Evolutionary conservation across 1,140 invertebrate species (phyloP).

Genomic region (Sitobion miscanthi): DNA sequence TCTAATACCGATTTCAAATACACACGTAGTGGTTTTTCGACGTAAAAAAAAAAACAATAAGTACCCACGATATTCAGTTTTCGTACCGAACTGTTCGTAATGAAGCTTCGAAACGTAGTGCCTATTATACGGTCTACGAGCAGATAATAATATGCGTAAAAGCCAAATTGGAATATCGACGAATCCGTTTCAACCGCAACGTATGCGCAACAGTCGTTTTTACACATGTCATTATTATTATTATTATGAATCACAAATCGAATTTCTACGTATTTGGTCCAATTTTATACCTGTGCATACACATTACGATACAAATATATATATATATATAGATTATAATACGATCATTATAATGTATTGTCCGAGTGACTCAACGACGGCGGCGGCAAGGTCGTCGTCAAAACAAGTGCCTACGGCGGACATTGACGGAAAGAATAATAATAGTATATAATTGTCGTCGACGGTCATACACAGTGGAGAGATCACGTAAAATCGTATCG

Average conservation of each 20-base stretch:
- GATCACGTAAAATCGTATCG: conserved; percentile 6
- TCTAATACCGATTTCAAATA: neutral
- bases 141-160: neutral
- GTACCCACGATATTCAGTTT: neutral
- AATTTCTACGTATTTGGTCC: neutral
- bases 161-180: neutral
- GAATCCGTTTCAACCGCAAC: neutral
- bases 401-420: neutral
- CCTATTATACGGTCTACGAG: neutral
- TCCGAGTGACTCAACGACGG: neutral
- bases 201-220: neutral
- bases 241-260: neutral
- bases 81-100: neutral
- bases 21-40: neutral
- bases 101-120: neutral
- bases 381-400: neutral
- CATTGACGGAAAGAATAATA: neutral
- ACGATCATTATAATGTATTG: neutral
- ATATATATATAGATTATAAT: too few relatives aligned
- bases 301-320: neutral
- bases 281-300: neutral
- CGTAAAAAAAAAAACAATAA: neutral
- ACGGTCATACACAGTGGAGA: neutral
- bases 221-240: neutral
- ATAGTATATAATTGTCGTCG: neutral